Percentiles rank a stretch among this genome's conserved stretches.
Conservation (phyloP, 2,113 vertebrate species). For the Todiramphus saurophagus region DNA sequence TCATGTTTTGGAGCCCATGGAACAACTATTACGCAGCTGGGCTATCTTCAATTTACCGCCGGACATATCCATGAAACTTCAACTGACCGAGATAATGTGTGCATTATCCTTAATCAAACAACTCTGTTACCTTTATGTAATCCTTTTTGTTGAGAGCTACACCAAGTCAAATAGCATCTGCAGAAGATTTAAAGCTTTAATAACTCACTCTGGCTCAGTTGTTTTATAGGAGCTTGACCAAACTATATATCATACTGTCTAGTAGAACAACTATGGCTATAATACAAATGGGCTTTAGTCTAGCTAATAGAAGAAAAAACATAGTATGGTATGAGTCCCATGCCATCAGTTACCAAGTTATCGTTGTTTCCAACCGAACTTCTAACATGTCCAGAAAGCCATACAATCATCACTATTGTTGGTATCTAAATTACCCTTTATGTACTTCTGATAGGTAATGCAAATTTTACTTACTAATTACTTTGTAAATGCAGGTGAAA, state of each 20-base stretch:
- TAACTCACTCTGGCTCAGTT: background rate
- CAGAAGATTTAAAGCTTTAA: background rate
- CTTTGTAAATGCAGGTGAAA: background rate
- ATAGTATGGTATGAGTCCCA: background rate
- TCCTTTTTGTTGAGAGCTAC: background rate
- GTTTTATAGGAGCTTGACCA: background rate
- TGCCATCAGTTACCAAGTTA: background rate
- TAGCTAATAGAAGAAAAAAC: background rate
- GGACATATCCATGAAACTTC: background rate
- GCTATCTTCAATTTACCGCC: background rate
- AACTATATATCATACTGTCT: background rate
- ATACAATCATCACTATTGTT: background rate
- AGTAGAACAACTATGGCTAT: background rate
- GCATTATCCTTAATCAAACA: background rate
- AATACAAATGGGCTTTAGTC: background rate
- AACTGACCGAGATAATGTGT: background rate
- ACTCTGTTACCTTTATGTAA: background rate
- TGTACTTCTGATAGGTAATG: background rate
- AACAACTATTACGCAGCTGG: background rate
- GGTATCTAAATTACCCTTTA: background rate
- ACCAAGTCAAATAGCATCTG: background rate
- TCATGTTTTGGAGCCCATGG: background rate
- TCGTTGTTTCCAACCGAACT: background rate
- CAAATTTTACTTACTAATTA: background rate
- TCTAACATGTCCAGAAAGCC: background rate